Percentiles rank a stretch among this genome's conserved stretches.
These are phyloP conservation scores for Bettongia penicillata DNA, from an alignment of 2,113 vertebrate species.

Conservation along the genomic window DNA sequence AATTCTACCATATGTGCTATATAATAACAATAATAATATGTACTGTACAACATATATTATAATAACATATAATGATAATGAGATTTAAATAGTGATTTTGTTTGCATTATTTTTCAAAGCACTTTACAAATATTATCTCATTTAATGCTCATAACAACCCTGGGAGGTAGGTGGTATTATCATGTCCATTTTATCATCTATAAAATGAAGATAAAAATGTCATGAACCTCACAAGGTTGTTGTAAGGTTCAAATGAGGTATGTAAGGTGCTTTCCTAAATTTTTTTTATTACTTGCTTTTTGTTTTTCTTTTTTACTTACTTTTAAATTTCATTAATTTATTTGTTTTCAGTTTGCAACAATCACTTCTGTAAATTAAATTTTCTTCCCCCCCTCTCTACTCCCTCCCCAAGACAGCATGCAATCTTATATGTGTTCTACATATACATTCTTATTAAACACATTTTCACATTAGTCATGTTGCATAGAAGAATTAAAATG, in stretches of 20 bases:
- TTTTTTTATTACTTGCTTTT: background rate
- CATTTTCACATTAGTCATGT: too few relatives aligned
- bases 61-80: background rate
- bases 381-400: too few relatives aligned
- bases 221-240: background rate
- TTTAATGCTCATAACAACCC: background rate
- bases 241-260: background rate
- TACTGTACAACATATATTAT: too few relatives aligned
- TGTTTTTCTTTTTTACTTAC: too few relatives aligned
- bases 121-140: background rate
- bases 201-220: background rate
- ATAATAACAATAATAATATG: background rate
- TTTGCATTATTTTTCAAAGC: background rate
- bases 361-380: too few relatives aligned
- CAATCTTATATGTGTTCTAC: too few relatives aligned
- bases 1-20: background rate
- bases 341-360: too few relatives aligned
- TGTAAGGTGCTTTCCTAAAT: background rate
- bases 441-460: too few relatives aligned
- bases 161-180: background rate
- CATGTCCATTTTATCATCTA: background rate
- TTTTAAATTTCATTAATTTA: too few relatives aligned
- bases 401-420: too few relatives aligned
- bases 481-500: too few relatives aligned
- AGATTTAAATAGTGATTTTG: background rate